Base-by-base conservation (phyloP, 2,113 vertebrate species). In the Psophia crepitans region DNA sequence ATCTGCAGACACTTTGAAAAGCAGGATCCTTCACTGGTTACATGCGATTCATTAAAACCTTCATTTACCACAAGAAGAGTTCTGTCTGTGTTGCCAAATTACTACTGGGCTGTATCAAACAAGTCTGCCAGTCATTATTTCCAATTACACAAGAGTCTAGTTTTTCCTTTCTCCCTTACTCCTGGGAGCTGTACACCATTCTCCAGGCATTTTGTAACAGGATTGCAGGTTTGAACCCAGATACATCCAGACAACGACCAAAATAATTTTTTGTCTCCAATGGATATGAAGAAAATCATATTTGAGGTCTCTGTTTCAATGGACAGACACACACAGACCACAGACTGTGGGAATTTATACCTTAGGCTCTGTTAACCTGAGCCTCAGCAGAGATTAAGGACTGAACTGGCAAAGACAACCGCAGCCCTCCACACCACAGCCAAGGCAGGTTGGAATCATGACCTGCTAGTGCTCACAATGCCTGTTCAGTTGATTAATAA, bases 401-500 rank as follows among this genome's bases (percentile, higher is more conserved):
- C 30, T 79, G 61, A 95, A 87, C 61, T 46, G 75, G 89, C 80
- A 95, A 64, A 69, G 70, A 87, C 86, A 93, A 93, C 84, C 57
- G 70, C 90, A 93, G 79, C 65, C 61, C 32, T 89, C 69, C 44
- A 53, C 51, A 46, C 43, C 64, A 57, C 60, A 84, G 86, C 92
- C 61, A 32, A 96, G 77, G 80, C 77, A 94, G 86, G 90, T 49
- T 87, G 57, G 86, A 93, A 94, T 88, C 92, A 68, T 27, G 93
- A 92, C 86, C 92, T 78, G 65, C 92, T 86, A 71, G 51, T 0
- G 33, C 80, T 78, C 85, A 92, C 95, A 96, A 94, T 92, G 90
- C 88, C 92, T 78, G 92, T 70, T 96, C 80, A 77, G 65, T 90
- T 95, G 92, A 96, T 97, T 96, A 96, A 97, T 95, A 95, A 94